Base-by-base conservation (phyloP, 2,888 invertebrate species). In the Coremacera marginata region DNA sequence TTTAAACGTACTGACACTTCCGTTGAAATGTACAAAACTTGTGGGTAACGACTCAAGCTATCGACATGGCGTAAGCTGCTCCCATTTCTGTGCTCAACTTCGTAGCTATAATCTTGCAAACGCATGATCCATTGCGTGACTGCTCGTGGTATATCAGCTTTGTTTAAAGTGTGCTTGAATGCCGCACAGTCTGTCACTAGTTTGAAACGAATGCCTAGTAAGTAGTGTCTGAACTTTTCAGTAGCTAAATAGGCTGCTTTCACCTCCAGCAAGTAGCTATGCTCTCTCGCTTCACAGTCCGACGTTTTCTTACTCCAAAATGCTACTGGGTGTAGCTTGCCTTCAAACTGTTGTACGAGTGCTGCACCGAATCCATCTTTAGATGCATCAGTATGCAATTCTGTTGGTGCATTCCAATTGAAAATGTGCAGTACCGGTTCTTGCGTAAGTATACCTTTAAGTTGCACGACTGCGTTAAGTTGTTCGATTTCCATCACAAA, bases 261-360 rank as follows among this genome's bases (percentile, higher is more conserved):
- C 8, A 52, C 52, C 44, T 70, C 70, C 31, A 70, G n/a, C 16
- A 25, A 25, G 9, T 70, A 70, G 19, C 7, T 70, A 52, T n/a
- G n/a, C n/a, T n/a, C n/a, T n/a, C n/a, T n/a, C n/a, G n/a, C n/a
- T n/a, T n/a, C n/a, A n/a, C n/a, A n/a, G n/a, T n/a, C n/a, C n/a
- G n/a, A n/a, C n/a, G n/a, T n/a, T n/a, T n/a, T n/a, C 9, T 70
- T 70, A 1, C 70, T 52, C 70, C 70, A 70, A 14, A n/a, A 70
- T 7, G 7, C 5, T 14, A 70, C 70, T 25, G 27, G 25, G 52
- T 70, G 52, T 14, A 16, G 14, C 22, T 52, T 70, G n/a, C 25
- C 52, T 3, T 70, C 19, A 14, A n/a, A 8, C 14, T 22, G 5
- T 57, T 72, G 62, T 19, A 62, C 16, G 3, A 72, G 8, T 27